Base-by-base conservation (phyloP, 2,797 vertebrate genomes). In the Nothura maculosa region DNA sequence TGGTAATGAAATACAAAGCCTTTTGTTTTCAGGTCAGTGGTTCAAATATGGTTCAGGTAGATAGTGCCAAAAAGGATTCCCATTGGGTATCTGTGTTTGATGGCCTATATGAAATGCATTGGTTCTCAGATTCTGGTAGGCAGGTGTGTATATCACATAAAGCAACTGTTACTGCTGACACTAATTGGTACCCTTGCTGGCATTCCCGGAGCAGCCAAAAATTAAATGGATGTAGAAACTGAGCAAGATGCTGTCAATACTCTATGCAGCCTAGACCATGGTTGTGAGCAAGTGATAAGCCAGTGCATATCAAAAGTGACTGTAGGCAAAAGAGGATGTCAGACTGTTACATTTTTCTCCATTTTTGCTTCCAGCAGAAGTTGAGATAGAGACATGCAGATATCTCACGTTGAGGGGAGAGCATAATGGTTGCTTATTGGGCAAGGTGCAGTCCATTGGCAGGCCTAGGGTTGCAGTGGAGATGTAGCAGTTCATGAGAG, bases 11-110 rank as follows among this genome's bases (percentile, higher is more conserved):
- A 83, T 62, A 81, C 73, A 66, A 78, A 93, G 43, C 73, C 89
- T 93, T 89, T 96, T 83, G 70, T 94, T 83, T 92, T 94, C 89
- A 94, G 87, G 78, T 96, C 90, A 95, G 38, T 7, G 1, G 60
- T 83, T 89, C 81, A 89, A 90, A 42, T 90, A 12, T 54, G 73
- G 90, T 81, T 95, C 80, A 63, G 76, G 79, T 93, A 83, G 81
- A 34, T 54, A n/a, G 73, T 85, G 87, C 94, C 92, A 93, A 76
- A 67, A 55, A 75, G 73, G 9, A 83, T 85, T 95, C 90, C 87
- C 80, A 17, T 1, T 85, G 89, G 87, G 78, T 58, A 4, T 62
- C 81, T 63, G 69, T 95, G 91, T 81, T 81, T 93, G 94, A 92
- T 96, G 94, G 87, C 55, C 89, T 84, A 38, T 85, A 70, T 78